Conservation (phyloP, 2,888 invertebrate genomes). For the Rhamnusium bicolor region DNA sequence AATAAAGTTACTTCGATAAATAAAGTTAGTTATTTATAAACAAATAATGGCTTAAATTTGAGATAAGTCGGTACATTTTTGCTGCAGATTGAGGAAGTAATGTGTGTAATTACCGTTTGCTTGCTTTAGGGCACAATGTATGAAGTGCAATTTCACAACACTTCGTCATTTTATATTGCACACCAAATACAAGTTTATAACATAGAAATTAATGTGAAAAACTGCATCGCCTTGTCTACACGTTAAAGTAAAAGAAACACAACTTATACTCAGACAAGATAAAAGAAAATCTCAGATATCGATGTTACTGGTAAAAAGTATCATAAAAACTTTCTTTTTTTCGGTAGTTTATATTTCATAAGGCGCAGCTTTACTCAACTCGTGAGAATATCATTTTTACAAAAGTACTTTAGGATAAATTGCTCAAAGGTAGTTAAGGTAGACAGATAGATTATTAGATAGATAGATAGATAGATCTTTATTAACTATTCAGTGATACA, state of each 20-base stretch:
- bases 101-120: conserved; percentile 25
- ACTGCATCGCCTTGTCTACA: background rate
- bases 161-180: conserved; percentile 43
- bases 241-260: background rate
- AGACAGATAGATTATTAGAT: too few species aligned
- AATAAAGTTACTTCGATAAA: background rate
- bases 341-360: background rate
- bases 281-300: conserved; percentile 9
- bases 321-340: background rate
- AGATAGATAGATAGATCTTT: too few species aligned
- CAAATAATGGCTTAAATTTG: conserved; percentile 4
- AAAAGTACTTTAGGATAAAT: too few species aligned
- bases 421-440: too few species aligned
- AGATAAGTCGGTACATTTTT: background rate
- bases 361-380: too few species aligned
- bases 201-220: background rate
- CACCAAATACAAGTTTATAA: background rate
- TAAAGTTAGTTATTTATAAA: conserved; percentile 1
- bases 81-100: conserved; percentile 7
- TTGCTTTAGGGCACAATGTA: conserved; percentile 42
- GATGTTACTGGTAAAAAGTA: background rate
- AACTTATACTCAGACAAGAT: background rate
- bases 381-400: too few species aligned
- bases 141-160: conserved; percentile 57
- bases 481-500: too few species aligned